Conservation (phyloP, 2,797 vertebrate species). For the Ptychadena robeensis region DNA sequence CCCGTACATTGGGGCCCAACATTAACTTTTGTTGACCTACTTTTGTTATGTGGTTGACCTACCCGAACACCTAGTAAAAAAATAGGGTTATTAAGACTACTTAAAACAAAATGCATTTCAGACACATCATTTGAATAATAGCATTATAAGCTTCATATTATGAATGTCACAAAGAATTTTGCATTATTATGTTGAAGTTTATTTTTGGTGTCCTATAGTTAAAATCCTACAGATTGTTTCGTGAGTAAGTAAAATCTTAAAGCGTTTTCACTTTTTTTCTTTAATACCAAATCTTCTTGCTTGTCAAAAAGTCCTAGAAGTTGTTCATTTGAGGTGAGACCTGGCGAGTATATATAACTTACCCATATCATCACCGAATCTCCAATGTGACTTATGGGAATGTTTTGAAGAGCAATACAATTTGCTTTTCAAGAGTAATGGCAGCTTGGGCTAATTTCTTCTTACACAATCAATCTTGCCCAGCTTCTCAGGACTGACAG, state of each 20-base stretch:
- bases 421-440: slow-evolving; percentile 61
- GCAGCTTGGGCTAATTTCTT: slow-evolving; percentile 58
- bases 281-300: background rate
- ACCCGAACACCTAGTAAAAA: no score
- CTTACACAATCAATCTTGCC: slow-evolving; percentile 22
- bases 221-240: background rate
- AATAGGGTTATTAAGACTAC: no score
- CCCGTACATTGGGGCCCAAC: no score
- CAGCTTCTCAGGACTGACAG: slow-evolving; percentile 1
- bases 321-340: slow-evolving; percentile 2
- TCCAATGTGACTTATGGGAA: slow-evolving; percentile 66
- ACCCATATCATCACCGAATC: slow-evolving; percentile 61
- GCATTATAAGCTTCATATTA: background rate
- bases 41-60: no score
- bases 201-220: background rate
- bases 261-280: background rate
- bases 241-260: background rate
- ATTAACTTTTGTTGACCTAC: no score
- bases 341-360: slow-evolving; percentile 53
- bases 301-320: background rate
- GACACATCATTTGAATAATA: no score
- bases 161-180: background rate
- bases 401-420: slow-evolving; percentile 61
- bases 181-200: no score
- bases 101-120: no score